Percentiles rank a stretch among this genome's conserved stretches.
phyloP scores from a whole-genome alignment of 2,113 vertebrate genomes.

The Girardinichthys multiradiatus region DNA sequence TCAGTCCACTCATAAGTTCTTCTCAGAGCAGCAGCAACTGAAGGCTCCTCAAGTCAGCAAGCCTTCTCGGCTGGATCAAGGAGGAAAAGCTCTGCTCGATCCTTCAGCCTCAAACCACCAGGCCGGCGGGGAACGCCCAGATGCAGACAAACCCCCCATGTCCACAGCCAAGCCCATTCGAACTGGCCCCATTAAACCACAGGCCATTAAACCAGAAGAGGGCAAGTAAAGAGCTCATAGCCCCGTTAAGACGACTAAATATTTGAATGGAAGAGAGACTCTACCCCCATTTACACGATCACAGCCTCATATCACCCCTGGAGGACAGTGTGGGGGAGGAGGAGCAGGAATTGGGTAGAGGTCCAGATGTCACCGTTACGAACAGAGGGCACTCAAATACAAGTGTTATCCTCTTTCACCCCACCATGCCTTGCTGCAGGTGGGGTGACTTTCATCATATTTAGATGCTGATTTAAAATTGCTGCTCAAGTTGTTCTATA shows the following conservation, averaged over 20 bases:
- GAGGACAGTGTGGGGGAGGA: conserved; percentile 40
- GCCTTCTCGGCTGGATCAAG: conserved; percentile 83
- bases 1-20: conserved; percentile 98
- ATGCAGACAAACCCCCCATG: conserved; percentile 84
- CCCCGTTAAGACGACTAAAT: conserved; percentile 31
- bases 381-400: conserved; percentile 34
- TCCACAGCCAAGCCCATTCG: conserved; percentile 90
- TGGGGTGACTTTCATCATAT: conserved; percentile 54
- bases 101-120: conserved; percentile 81
- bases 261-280: conserved; percentile 53
- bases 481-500: conserved; percentile 50
- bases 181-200: conserved; percentile 99
- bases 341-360: conserved; percentile 25
- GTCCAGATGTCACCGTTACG: conserved; percentile 39
- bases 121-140: conserved; percentile 77
- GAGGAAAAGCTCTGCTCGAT: conserved; percentile 84
- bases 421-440: conserved; percentile 50
- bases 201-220: conserved; percentile 98
- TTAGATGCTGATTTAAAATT: conserved; percentile 51
- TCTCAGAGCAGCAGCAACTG: conserved; percentile 89
- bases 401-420: conserved; percentile 38
- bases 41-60: conserved; percentile 89
- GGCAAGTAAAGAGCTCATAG: conserved; percentile 83
- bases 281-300: conserved; percentile 48
- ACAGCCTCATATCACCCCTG: conserved; percentile 55